Evolutionary conservation across 2,113 vertebrate genomes (phyloP).

Genomic region (Baryphthengus martii): DNA sequence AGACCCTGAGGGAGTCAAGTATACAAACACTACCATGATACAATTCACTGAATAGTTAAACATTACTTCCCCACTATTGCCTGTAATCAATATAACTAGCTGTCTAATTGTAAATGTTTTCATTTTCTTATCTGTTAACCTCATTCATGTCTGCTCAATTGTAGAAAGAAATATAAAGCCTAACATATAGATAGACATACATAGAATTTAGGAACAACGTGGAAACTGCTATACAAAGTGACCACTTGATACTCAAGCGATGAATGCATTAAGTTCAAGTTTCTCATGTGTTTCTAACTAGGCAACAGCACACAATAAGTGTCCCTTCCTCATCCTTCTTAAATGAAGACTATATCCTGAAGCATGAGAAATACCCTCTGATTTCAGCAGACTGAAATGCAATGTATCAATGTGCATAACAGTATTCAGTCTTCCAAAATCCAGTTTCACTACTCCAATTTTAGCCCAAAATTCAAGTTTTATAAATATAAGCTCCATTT

Average conservation of each 20-base stretch:
- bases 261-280: background rate
- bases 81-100: background rate
- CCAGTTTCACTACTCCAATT: background rate
- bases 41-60: background rate
- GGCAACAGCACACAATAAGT: background rate
- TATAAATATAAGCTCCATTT: background rate
- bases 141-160: background rate
- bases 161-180: background rate
- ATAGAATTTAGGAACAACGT: background rate
- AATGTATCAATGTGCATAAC: background rate
- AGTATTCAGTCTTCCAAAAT: background rate
- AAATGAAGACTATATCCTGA: background rate
- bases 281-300: background rate
- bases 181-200: background rate
- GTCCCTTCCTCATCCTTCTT: background rate
- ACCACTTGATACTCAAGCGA: background rate
- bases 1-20: background rate
- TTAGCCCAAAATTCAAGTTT: background rate
- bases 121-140: background rate
- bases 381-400: background rate
- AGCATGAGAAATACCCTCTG: background rate
- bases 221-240: background rate
- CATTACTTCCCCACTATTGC: background rate
- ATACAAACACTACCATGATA: background rate
- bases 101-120: background rate